Base-by-base conservation (phyloP, 37 sponge, comb jelly and placozoan genomes). In the Sycon ciliatum region DNA sequence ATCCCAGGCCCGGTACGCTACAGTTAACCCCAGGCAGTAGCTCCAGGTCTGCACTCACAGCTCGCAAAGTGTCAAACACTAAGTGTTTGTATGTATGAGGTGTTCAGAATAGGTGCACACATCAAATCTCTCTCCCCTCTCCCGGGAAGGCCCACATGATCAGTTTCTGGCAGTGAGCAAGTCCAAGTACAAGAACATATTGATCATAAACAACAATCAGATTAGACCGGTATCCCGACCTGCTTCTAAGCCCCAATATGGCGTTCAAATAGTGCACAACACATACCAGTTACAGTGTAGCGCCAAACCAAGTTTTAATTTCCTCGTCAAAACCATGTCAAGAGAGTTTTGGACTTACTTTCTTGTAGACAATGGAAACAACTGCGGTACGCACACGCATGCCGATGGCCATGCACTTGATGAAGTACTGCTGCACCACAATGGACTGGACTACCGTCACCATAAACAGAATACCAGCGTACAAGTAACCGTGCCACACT, bases 391-490 rank as follows among this genome's bases (percentile, higher is more conserved):
- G 66, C 9, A 87, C 32, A 24, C 76, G 76, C 86, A 91, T 87
- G 1, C 93, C 93, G 0, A 83, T 42, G 13, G 38, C 28, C 39
- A 79, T 75, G 65, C 76, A 78, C 7, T 82, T 74, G 37, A 84
- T 76, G 68, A 86, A 91, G 80, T 91, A 87, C 69, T 91, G 89
- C 38, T 91, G 85, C 23, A 87, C 71, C 52, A 78, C 32, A 9
- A 91, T 35, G 6, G 93, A 87, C 80, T 87, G 89, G 23, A 87
- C 34, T 5, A 73, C 62, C 0, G 93, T 79, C 1, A 72, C 53
- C 36, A 78, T 42, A 71, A 91, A 87, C 69, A 91, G 62, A 26
- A 91, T 39, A n/a, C 40, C 49, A 11, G 88, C 85, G 49, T 84
- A 91, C 36, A 87, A 36, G 67, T 84, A 87, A 2, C 93, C 93